Evolutionary conservation across 2,888 invertebrate genomes (phyloP), one percentile per base, ranked within the genome.

Genomic region (Hydriomena furcata): DNA sequence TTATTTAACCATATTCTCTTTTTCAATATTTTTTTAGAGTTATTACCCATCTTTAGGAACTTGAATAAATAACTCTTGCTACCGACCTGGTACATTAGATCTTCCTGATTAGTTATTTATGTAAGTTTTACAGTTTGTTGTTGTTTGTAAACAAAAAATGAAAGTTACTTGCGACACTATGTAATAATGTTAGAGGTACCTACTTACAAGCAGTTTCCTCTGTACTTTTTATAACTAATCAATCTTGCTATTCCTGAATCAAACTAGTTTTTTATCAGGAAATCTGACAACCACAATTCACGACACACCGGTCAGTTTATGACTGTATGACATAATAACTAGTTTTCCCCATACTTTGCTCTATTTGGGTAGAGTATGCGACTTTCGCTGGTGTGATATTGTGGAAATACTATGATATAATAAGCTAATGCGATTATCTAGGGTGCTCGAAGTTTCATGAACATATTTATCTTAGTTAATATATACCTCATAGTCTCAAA

Each of bases 181-280:
- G 2, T 17, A 17, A 3, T 17, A 17, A 17, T 17, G n/a, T 7
- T n/a, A n/a, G n/a, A n/a, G n/a, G n/a, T n/a, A n/a, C n/a, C n/a
- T n/a, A n/a, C n/a, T n/a, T n/a, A 32, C 25, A 5, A 30, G 11
- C n/a, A 2, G 5, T 17, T 36, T 32, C 31, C 25, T 17, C 4
- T 4, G 24, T 7, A 13, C 13, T 31, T 37, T 31, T 32, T 38
- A 24, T 12, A 1, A 8, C 8, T 25, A 34, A 40, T 40, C 41
- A 34, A 46, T n/a, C n/a, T n/a, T n/a, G n/a, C n/a, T n/a, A n/a
- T 27, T 44, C 44, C 48, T 44, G 32, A 8, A 8, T 28, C 6
- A 34, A 41, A 49, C 55, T 25, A 52, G 55, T 57, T 55, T 50
- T 49, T 54, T 35, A 57, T 43, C 56, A 58, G 61, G 61, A 58